A percentile compares a stretch with the other conserved stretches of the same genome.
phyloP scores from a whole-genome alignment of 92 coral and sea anemone genomes.

The Porites lobata region DNA sequence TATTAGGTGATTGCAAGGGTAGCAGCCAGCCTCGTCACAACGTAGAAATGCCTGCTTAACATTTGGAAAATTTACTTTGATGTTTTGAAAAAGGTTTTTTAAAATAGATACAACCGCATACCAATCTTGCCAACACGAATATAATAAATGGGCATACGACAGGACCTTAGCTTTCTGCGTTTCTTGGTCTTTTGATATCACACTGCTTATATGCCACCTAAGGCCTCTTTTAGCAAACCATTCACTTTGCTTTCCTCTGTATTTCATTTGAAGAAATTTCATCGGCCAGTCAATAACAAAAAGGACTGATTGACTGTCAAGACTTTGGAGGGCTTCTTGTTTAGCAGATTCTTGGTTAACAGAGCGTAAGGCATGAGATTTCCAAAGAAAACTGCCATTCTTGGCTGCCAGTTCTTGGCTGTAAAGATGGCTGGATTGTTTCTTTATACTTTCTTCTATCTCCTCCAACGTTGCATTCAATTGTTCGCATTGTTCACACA shows the following conservation, averaged over 20 bases:
- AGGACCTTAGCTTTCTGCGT: constrained; percentile 9
- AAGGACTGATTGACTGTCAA: neutral
- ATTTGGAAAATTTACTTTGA: no score
- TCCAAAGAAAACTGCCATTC: constrained; percentile 41
- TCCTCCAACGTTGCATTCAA: constrained; percentile 22
- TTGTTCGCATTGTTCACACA: constrained; percentile 22
- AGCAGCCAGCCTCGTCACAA: no score
- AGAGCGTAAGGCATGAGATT: constrained; percentile 63
- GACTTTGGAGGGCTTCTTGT: constrained; percentile 7
- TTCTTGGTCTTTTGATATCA: constrained; percentile 8
- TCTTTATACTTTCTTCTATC: constrained; percentile 9
- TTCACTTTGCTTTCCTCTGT: constrained; percentile 1
- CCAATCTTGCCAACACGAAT: constrained; percentile 73
- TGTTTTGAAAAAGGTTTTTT: constrained; percentile 20
- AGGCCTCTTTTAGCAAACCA: constrained; percentile 39
- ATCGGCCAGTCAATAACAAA: constrained; percentile 3
- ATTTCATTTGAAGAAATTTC: constrained; percentile 29
- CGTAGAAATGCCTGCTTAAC: no score
- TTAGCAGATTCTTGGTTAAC: constrained; percentile 63
- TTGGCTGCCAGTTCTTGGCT: constrained; percentile 5
- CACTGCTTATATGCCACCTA: constrained; percentile 48
- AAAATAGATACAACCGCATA: constrained; percentile 53
- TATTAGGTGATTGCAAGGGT: no score
- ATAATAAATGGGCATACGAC: constrained; percentile 54
- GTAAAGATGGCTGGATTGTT: constrained; percentile 28